A percentile compares a stretch with the other conserved stretches of the same genome.
phyloP scores from a whole-genome alignment of 1,140 invertebrate species.

The Oryzaephilus surinamensis region DNA sequence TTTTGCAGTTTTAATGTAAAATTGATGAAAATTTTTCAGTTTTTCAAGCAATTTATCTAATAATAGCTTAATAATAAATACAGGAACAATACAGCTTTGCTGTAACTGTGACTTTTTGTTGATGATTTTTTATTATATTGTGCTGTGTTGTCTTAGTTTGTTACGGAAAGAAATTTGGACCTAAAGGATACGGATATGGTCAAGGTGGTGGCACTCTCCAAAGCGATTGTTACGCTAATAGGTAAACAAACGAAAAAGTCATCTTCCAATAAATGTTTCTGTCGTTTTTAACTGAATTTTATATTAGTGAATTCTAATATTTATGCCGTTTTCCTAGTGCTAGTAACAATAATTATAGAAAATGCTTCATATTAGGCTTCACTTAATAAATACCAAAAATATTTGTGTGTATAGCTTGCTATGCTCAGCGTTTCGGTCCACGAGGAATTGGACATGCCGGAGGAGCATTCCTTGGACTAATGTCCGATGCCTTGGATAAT shows the following conservation, averaged over 20 bases:
- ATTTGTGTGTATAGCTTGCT: constrained; percentile 54
- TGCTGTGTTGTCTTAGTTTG: constrained; percentile 51
- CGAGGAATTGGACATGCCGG: constrained; percentile 82
- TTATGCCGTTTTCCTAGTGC: too few relatives aligned
- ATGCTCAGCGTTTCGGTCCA: constrained; percentile 73
- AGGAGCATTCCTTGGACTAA: constrained; percentile 58
- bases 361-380: too few relatives aligned
- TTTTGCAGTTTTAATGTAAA: background rate
- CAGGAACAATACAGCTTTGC: too few relatives aligned
- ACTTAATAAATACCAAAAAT: constrained; percentile 9
- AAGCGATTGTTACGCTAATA: constrained; percentile 67
- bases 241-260: constrained; percentile 41
- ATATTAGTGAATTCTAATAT: background rate
- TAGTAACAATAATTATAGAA: constrained; percentile 2
- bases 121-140: constrained; percentile 13
- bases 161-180: constrained; percentile 89
- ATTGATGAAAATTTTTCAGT: background rate
- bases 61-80: too few relatives aligned
- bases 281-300: background rate
- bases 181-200: constrained; percentile 88
- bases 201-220: constrained; percentile 84
- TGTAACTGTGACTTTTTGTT: background rate
- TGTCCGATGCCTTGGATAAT: constrained; percentile 53
- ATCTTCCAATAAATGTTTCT: constrained; percentile 4
- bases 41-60: too few relatives aligned